These are phyloP conservation scores for Agraylea sexmaculata DNA, from an alignment of 1,140 invertebrate species.

Conservation along the genomic window DNA sequence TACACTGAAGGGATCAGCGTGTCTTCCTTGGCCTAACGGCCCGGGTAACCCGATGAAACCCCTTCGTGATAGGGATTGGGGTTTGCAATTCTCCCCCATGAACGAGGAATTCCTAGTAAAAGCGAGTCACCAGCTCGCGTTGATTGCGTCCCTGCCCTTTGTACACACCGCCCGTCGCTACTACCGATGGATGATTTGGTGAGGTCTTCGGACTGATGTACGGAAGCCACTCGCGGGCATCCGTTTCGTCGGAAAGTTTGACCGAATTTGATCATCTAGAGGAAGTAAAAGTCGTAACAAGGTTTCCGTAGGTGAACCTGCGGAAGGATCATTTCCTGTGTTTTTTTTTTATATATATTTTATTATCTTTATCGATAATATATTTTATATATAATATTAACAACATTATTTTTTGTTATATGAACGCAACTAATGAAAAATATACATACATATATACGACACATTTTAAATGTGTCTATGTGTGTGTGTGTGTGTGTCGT, in stretches of 20 bases:
- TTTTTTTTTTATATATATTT: too few relatives aligned
- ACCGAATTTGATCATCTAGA: conserved; percentile 66
- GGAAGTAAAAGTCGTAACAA: conserved; percentile 82
- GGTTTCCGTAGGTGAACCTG: conserved; percentile 81
- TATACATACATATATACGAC: too few relatives aligned
- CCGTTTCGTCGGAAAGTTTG: conserved; percentile 48
- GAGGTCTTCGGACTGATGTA: conserved; percentile 58
- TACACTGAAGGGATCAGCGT: conserved; percentile 68
- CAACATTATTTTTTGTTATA: too few relatives aligned
- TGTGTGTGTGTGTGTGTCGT: too few relatives aligned
- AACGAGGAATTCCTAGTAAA: conserved; percentile 86
- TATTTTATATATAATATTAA: too few relatives aligned
- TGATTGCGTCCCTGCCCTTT: conserved; percentile 82
- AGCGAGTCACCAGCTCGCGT: conserved; percentile 71
- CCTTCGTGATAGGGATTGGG: conserved; percentile 72
- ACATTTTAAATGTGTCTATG: too few relatives aligned
- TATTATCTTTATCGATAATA: too few relatives aligned
- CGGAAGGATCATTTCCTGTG: conserved; percentile 80
- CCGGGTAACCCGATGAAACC: conserved; percentile 65
- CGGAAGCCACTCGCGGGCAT: conserved; percentile 37
- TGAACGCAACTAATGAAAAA: too few relatives aligned
- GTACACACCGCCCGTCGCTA: conserved; percentile 85
- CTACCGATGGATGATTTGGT: conserved; percentile 77
- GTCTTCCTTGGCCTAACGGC: conserved; percentile 56
- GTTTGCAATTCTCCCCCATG: conserved; percentile 70